A percentile compares a stretch with the other conserved stretches of the same genome.
Evolutionary conservation across 2,888 invertebrate species (phyloP).

Genomic region (Hedya salicella): DNA sequence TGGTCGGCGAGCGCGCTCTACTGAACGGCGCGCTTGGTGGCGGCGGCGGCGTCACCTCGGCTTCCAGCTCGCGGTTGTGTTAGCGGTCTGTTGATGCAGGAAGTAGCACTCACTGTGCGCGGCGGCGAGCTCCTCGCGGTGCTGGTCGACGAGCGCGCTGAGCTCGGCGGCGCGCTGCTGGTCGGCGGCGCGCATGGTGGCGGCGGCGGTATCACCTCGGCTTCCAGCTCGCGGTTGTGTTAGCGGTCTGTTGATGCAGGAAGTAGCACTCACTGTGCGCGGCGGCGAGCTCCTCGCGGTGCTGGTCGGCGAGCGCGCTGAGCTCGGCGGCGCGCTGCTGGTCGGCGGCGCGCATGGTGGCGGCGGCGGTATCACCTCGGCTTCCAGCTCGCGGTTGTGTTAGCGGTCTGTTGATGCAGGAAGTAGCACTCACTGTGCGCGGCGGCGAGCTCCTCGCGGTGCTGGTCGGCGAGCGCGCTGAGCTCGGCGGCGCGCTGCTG

Average conservation of each 20-base stretch:
- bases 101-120: constrained; percentile 74
- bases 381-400: constrained; percentile 58
- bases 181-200: constrained; percentile 63
- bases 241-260: too few species aligned
- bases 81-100: too few species aligned
- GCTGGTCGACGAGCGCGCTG: constrained; percentile 71
- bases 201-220: constrained; percentile 71
- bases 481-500: constrained; percentile 70
- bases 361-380: constrained; percentile 71
- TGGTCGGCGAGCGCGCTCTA: constrained; percentile 71
- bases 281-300: constrained; percentile 76
- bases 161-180: too few species aligned
- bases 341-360: constrained; percentile 63
- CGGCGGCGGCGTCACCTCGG: constrained; percentile 71
- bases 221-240: constrained; percentile 78
- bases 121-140: constrained; percentile 76
- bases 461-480: constrained; percentile 66
- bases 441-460: constrained; percentile 76
- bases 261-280: constrained; percentile 71
- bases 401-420: too few species aligned
- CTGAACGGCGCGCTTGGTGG: constrained; percentile 66
- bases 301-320: constrained; percentile 67
- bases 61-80: constrained; percentile 78
- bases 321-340: too few species aligned
- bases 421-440: constrained; percentile 69